A percentile compares a stretch with the other conserved stretches of the same genome.
Evolutionary conservation across 2,113 vertebrate species (phyloP).

Genomic region (Notarius quadriscutis): DNA sequence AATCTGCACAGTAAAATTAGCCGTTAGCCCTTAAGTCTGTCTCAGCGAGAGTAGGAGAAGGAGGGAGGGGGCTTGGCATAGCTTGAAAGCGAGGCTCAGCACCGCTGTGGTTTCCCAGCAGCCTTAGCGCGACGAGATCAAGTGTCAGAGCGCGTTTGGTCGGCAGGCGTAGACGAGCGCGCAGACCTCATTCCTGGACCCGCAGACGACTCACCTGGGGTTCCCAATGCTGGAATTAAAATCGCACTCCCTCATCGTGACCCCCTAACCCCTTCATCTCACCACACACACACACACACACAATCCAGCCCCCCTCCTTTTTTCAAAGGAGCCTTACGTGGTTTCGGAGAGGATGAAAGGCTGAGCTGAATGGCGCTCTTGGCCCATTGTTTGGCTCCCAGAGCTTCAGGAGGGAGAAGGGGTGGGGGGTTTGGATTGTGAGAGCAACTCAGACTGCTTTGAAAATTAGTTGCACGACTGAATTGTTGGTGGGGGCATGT

Average conservation of each 20-base stretch:
- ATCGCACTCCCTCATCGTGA: constrained; percentile 46
- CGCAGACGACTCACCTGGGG: constrained; percentile 76
- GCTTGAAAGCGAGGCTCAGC: constrained; percentile 76
- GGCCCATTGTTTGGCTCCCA: constrained; percentile 80
- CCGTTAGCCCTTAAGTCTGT: constrained; percentile 76
- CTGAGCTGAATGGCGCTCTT: constrained; percentile 80
- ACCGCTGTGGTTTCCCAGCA: constrained; percentile 79
- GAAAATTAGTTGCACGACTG: constrained; percentile 83
- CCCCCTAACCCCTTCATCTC: constrained; percentile 29
- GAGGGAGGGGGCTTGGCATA: constrained; percentile 68
- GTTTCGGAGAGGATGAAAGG: constrained; percentile 79
- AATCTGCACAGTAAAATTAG: constrained; percentile 53
- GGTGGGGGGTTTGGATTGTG: constrained; percentile 61
- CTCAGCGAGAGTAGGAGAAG: constrained; percentile 74
- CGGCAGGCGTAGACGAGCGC: constrained; percentile 29
- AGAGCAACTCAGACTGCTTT: constrained; percentile 82
- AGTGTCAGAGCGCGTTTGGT: constrained; percentile 82
- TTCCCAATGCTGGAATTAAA: constrained; percentile 60
- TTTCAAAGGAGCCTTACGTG: constrained; percentile 53
- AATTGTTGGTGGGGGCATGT: constrained; percentile 60
- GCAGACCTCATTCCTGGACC: constrained; percentile 77
- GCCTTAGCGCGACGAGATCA: constrained; percentile 79
- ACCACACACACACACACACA: constrained; percentile 25
- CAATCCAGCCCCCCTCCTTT: neutral
- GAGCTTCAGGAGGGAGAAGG: constrained; percentile 32